These are phyloP conservation scores for Erebia palarica DNA, from an alignment of 2,888 invertebrate genomes.

Conservation along the genomic window DNA sequence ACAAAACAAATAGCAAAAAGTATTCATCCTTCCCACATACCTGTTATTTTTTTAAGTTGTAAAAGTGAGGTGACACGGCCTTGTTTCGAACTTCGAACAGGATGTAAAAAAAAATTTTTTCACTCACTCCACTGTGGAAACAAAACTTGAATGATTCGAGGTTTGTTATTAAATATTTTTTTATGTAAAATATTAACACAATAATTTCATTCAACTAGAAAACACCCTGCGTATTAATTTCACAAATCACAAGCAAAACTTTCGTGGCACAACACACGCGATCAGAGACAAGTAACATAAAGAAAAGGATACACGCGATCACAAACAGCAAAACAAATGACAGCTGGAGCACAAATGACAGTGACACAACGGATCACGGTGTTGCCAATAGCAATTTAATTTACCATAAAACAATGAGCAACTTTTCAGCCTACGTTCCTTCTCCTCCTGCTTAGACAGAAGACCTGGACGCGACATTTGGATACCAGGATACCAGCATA, in stretches of 20 bases:
- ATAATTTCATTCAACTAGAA: conserved; percentile 29
- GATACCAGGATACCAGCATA: no score
- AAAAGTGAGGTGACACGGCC: conserved; percentile 46
- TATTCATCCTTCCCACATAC: conserved; percentile 52
- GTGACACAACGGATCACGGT: neutral
- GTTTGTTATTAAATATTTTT: neutral
- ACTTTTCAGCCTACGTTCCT: no score
- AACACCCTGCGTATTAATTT: conserved; percentile 26
- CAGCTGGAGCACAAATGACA: neutral
- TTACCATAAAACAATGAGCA: neutral
- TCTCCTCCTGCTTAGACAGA: no score
- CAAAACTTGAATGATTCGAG: neutral
- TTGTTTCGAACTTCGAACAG: conserved; percentile 60
- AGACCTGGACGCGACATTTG: no score
- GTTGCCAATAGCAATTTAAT: neutral
- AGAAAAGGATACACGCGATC: conserved; percentile 26
- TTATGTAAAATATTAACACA: conserved; percentile 12
- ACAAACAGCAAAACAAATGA: conserved; percentile 6
- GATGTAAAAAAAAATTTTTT: conserved; percentile 43
- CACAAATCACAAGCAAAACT: conserved; percentile 1
- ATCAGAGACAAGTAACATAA: conserved; percentile 27
- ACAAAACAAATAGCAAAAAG: conserved; percentile 37
- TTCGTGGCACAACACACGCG: conserved; percentile 34
- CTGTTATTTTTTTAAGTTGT: conserved; percentile 45
- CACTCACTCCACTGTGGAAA: conserved; percentile 42